Base-by-base conservation (phyloP, 2,888 invertebrate genomes). In the Entomobrya proxima region DNA sequence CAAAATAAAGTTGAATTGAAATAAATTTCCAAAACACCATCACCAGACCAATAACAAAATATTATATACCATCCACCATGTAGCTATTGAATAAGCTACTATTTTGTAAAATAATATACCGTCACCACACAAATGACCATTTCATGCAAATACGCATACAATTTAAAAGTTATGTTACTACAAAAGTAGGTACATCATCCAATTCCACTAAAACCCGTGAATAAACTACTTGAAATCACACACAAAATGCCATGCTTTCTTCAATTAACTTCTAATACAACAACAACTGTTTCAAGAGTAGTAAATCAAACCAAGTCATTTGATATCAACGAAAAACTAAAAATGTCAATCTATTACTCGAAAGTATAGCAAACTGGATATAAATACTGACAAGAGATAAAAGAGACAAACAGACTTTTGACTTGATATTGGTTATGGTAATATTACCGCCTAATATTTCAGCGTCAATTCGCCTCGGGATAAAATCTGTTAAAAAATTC, bases 401-500 rank as follows among this genome's bases (percentile, higher is more conserved):
- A 27, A 52, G 37, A 52, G 35, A 69, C 27, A 50, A 76, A 76
- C 40, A n/a, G 1, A 35, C 0, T 61, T 44, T 64, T 64, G 78
- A 55, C 75, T 37, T 64, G 35, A 40, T 74, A 21, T 69, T 67
- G 50, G 69, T 69, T 52, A 79, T 52, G 58, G 61, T 79, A 69
- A 40, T 78, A 91, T 93, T 93, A 93, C 93, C 93, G 91, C 93
- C 93, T 90, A 92, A 92, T 89, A 93, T 92, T 90, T 93, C 93
- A 88, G 93, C 93, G 89, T 93, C 92, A 91, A 93, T 93, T 86
- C 93, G 92, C 88, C 92, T 92, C 86, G 93, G 93, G 89, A 93
- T 92, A 40, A 92, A 92, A 90, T 93, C 93, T 93, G 92, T 90
- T 90, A 90, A 89, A 84, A 79, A 87, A 77, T 47, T 80, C 74